Base-by-base conservation (phyloP, 64 coral and sea anemone species). In the Pachyseris speciosa region DNA sequence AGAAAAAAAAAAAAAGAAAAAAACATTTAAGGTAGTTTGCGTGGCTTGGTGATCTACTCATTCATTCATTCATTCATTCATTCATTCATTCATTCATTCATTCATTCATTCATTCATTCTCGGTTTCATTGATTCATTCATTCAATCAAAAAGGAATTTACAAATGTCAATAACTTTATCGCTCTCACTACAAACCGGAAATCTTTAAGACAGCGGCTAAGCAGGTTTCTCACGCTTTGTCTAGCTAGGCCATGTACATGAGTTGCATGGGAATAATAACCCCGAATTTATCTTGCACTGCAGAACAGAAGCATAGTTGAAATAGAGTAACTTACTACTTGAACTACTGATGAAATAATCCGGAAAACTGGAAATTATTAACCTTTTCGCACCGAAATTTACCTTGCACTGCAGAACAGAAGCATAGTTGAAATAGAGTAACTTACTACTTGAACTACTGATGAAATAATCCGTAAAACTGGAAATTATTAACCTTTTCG, bases 131-230 rank as follows among this genome's bases (percentile, higher is more conserved):
- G 25, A 50, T 30, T 76, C 73, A 51, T 81, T 61, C n/a, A 61
- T 60, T 80, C n/a, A n/a, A n/a, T n/a, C n/a, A 31, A 81, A n/a
- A 63, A 81, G 30, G 31, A 79, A 79, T 79, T 32, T 58, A 13
- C 75, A 37, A 58, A 58, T 57, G 75, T 79, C 48, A 79, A 50
- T 75, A 70, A 74, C n/a, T n/a, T 71, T 39, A 45, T 13, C 9
- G 13, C 22, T 45, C 17, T 33, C 1, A 5, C n/a, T 7, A 36
- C 30, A n/a, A 34, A 27, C 52, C 77, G 77, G 77, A 81, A 81
- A 52, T 81, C 17, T 63, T 63, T 40, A 9, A 71, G 16, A 6
- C 13, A 38, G 2, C 7, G 37, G 36, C 27, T 9, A 71, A 39
- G 16, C 66, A 22, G 17, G 0, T 0, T 71, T 71, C 34, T 71